Percentiles rank a stretch among this genome's conserved stretches.
These are phyloP conservation scores for Phaenicophaeus curvirostris DNA, from an alignment of 2,797 vertebrate genomes.

Conservation along the genomic window DNA sequence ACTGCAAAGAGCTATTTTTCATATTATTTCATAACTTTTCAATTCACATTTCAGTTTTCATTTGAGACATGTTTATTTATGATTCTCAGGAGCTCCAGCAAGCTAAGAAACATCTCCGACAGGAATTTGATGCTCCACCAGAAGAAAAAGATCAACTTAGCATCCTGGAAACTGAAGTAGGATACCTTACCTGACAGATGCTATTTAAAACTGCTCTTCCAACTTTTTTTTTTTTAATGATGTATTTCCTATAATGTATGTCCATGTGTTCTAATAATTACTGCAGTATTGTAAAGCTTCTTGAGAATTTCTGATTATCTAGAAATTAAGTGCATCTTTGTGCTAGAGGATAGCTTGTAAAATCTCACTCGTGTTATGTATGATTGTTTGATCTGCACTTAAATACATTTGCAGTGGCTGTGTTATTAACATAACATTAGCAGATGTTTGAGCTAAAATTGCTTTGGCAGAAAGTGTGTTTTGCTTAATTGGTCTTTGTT, in stretches of 20 bases:
- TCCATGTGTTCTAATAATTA: neutral
- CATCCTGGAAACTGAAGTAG: slow-evolving; percentile 55
- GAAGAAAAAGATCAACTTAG: slow-evolving; percentile 84
- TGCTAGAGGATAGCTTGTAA: neutral
- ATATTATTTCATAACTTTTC: neutral
- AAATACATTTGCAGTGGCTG: too few relatives aligned
- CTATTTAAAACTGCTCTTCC: neutral
- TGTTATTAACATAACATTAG: too few relatives aligned
- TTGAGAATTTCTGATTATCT: neutral
- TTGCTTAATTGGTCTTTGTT: too few relatives aligned
- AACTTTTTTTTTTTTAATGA: neutral
- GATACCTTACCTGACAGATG: neutral
- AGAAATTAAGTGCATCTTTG: neutral
- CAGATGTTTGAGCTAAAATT: too few relatives aligned
- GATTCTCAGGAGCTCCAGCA: slow-evolving; percentile 90
- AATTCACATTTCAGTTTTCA: slow-evolving; percentile 5
- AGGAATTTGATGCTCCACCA: slow-evolving; percentile 93
- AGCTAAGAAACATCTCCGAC: slow-evolving; percentile 96
- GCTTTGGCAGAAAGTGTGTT: too few relatives aligned
- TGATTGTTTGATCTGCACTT: too few relatives aligned
- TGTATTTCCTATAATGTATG: neutral
- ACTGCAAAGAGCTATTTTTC: neutral
- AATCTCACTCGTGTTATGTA: too few relatives aligned
- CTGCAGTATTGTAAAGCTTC: neutral
- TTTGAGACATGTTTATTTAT: neutral